Conservation (phyloP, 2,113 vertebrate species). For the Dascyllus trimaculatus region DNA sequence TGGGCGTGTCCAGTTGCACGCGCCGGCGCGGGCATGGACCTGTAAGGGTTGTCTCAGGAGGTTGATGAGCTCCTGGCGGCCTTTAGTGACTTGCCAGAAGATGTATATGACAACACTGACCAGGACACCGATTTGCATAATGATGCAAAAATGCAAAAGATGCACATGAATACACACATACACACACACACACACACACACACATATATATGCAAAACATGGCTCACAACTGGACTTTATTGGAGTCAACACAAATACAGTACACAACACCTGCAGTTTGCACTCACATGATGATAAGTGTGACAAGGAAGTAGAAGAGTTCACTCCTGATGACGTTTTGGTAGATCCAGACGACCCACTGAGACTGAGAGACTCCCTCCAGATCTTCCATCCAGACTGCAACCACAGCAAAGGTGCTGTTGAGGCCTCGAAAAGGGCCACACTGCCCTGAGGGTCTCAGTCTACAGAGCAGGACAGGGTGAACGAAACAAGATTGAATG, state of each 20-base stretch:
- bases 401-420: conserved; percentile 84
- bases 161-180: neutral
- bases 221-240: neutral
- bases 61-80: conserved; percentile 86
- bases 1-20: too few relatives aligned
- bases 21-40: too few relatives aligned
- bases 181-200: neutral
- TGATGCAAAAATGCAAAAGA: neutral
- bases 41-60: conserved; percentile 85
- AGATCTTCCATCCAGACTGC: conserved; percentile 85
- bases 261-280: neutral
- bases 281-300: conserved; percentile 89
- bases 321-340: conserved; percentile 87
- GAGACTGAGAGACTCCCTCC: conserved; percentile 40
- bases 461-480: conserved; percentile 71
- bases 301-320: conserved; percentile 92
- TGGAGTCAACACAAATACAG: neutral
- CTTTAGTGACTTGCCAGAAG: conserved; percentile 91
- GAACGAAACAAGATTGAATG: neutral
- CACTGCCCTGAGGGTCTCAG: conserved; percentile 89
- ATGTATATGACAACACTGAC: conserved; percentile 90
- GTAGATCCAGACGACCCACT: conserved; percentile 92
- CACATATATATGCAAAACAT: neutral
- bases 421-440: conserved; percentile 91
- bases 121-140: neutral